Evolutionary conservation across 1,140 invertebrate species (phyloP), one percentile per base, ranked within the genome.

Genomic region (Heliothis virescens): DNA sequence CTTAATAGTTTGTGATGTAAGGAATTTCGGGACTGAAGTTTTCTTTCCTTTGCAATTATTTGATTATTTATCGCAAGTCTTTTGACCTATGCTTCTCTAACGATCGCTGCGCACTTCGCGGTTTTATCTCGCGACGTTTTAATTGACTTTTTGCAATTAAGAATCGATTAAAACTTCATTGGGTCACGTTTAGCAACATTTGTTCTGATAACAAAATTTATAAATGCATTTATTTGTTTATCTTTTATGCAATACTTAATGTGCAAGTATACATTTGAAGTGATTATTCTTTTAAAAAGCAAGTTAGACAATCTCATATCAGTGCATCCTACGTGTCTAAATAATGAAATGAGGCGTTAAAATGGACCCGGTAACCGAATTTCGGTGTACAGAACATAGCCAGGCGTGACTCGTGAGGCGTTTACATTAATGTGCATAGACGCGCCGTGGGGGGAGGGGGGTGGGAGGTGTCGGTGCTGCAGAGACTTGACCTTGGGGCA

Each of bases 401-500:
- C 81, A 74, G 83, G 84, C 85, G 83, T 86, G 86, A 85, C 80
- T 84, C 72, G 80, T 83, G 82, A 88, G 85, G 85, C 71, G 76
- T 84, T 81, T 79, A 84, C 75, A 69, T 80, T 84, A 88, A 89
- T 84, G 86, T 85, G 86, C 87, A 89, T 82, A 85, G 83, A 21
- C 72, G 80, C 82, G 84, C 75, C 65, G 71, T 62, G 76, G 41
- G 72, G 55, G 59, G 55, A 16, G 83, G 82, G 83, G 82, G 79
- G 80, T 59, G 84, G 82, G 85, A 79, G 79, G 82, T 79, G 79
- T 48, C 41, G 73, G 80, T 47, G 81, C 79, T 83, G 85, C 83
- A 83, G 82, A 90, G 87, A 88, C 92, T 94, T 94, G 93, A 94
- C 92, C 93, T 94, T 94, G 93, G 90, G 90, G 90, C 87, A 94